Evolutionary conservation across 92 coral and sea anemone genomes (phyloP), one percentile per base, ranked within the genome.

Genomic region (Epizoanthus illoricatus): DNA sequence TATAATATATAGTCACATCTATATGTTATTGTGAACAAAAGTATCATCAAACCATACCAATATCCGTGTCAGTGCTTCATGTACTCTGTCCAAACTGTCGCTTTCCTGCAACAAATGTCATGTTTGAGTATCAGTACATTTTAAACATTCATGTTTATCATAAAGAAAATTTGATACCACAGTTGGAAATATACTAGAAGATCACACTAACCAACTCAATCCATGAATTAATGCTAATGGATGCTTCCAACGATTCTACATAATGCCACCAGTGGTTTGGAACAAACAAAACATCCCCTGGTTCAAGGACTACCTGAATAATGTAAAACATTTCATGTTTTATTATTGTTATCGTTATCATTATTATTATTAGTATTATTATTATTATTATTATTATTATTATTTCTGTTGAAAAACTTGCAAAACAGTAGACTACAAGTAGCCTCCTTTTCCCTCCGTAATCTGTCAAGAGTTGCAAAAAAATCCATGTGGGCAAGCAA

Each of bases 201-300:
- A 66, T 17, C n/a, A 17, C 23, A 80, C 83, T 56, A 85, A 97
- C 99, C 99, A 97, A 84, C 84, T 92, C 94, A 82, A 97, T 94
- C 99, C 99, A 97, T 18, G 99, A 91, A 79, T 97, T 97, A 69
- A 93, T 70, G 55, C 99, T 97, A 23, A 97, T 97, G 39, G 99
- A 91, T 16, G 97, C 84, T 57, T 97, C 98, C 80, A 93, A 12
- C 43, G 90, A 90, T 69, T 94, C 93, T 23, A 97, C 99, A 85
- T 84, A 93, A 78, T 97, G 99, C 99, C 99, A 97, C 99, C 99
- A 97, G 63, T 94, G 95, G 81, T 86, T 91, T 24, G 99, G 99
- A 20, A 97, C 97, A 81, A 97, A 91, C 65, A 97, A 80, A 28
- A 97, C 98, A 88, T 97, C 97, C 7, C 99, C 99, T 49, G 98